Evolutionary conservation across 1,140 invertebrate genomes (phyloP).

Genomic region (Ostrea edulis): DNA sequence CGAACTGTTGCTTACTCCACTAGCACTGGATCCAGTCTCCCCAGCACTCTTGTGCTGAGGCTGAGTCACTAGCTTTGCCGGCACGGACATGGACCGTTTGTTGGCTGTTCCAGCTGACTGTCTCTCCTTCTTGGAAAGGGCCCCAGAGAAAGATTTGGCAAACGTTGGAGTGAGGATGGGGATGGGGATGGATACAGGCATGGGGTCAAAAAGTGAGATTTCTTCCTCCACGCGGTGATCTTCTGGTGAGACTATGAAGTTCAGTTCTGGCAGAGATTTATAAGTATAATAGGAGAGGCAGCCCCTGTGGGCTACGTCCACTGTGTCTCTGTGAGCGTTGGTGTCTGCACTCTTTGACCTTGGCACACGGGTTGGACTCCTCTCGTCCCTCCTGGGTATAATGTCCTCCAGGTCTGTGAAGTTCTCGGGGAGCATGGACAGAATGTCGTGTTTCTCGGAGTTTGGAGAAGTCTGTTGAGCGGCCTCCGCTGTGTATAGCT

Average conservation of each 20-base stretch:
- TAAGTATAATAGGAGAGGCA: constrained; percentile 62
- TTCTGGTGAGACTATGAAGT: constrained; percentile 61
- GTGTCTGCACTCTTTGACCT: constrained; percentile 65
- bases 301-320: background rate
- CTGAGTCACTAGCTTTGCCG: constrained; percentile 44
- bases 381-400: constrained; percentile 38
- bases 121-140: constrained; percentile 16
- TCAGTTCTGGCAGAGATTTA: constrained; percentile 72
- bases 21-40: constrained; percentile 67
- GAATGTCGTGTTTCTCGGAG: constrained; percentile 64
- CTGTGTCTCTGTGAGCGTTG: background rate
- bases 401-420: constrained; percentile 57
- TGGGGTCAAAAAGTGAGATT: constrained; percentile 67
- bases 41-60: constrained; percentile 44
- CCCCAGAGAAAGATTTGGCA: constrained; percentile 40
- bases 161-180: constrained; percentile 49
- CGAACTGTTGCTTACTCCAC: constrained; percentile 67
- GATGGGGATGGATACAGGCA: constrained; percentile 57
- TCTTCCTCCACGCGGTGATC: constrained; percentile 30
- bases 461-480: constrained; percentile 69
- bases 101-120: constrained; percentile 27
- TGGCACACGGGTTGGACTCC: constrained; percentile 44
- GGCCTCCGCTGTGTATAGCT: constrained; percentile 48
- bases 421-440: constrained; percentile 69
- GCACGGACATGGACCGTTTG: constrained; percentile 56